These are phyloP conservation scores for Cercocebus atys DNA, from an alignment of 2,113 vertebrate genomes.

Conservation along the genomic window DNA sequence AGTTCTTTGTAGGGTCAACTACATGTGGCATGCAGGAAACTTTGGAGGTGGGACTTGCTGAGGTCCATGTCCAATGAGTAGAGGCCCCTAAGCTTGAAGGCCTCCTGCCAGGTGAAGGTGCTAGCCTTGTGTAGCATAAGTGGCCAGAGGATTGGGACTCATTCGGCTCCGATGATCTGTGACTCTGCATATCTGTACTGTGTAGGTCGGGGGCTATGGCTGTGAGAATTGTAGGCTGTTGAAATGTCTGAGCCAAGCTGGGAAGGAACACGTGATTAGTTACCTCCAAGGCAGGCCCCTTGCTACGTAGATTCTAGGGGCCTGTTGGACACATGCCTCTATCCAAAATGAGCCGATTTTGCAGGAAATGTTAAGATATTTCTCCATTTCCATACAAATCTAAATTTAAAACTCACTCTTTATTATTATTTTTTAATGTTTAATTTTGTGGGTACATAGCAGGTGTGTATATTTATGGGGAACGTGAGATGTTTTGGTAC, in stretches of 20 bases:
- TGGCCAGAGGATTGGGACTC: neutral
- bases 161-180: accelerated
- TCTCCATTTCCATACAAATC: neutral
- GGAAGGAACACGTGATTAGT: neutral
- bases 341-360: neutral
- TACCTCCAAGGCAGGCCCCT: neutral
- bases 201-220: neutral
- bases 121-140: too few species aligned
- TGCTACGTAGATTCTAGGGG: neutral
- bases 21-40: neutral
- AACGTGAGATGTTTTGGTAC: too few species aligned
- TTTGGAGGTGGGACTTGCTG: neutral
- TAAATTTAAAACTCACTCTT: conserved; percentile 2
- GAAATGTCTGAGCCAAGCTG: neutral
- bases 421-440: neutral
- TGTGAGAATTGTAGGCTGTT: neutral
- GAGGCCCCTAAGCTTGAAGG: neutral
- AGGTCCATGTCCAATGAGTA: neutral
- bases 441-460: too few species aligned
- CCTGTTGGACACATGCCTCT: neutral
- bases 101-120: neutral
- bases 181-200: neutral
- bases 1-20: neutral
- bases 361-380: neutral
- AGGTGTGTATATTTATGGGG: too few species aligned